Evolutionary conservation across 64 coral and sea anemone genomes (phyloP).

Genomic region (Pocillopora damicornis): DNA sequence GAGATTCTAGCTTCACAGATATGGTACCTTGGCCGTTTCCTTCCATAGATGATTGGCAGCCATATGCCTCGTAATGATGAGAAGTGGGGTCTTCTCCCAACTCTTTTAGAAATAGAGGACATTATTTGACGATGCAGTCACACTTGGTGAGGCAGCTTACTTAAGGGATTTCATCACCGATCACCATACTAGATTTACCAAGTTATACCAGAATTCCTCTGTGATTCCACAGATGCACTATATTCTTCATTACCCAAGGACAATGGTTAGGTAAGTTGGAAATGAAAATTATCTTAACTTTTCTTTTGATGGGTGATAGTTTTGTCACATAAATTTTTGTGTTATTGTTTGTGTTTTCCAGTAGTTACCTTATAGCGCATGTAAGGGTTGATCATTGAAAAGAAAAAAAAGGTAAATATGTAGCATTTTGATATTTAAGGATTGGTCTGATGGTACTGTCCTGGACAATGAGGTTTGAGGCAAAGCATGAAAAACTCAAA

Average conservation of each 20-base stretch:
- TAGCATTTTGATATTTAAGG: slow-evolving; percentile 27
- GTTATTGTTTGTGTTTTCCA: too few relatives aligned
- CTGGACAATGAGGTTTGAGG: slow-evolving; percentile 82
- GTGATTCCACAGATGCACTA: slow-evolving; percentile 68
- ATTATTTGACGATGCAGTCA: neutral
- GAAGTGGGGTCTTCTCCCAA: slow-evolving; percentile 46
- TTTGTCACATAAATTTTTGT: too few relatives aligned
- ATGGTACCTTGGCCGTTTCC: slow-evolving; percentile 39
- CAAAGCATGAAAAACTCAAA: slow-evolving; percentile 59
- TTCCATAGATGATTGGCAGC: slow-evolving; percentile 39
- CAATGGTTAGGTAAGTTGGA: slow-evolving; percentile 37
- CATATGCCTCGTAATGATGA: slow-evolving; percentile 63
- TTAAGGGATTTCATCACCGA: slow-evolving; percentile 38
- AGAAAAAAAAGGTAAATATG: too few relatives aligned
- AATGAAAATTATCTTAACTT: too few relatives aligned
- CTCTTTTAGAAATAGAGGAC: slow-evolving; percentile 17
- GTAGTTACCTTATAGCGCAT: too few relatives aligned
- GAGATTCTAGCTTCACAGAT: neutral
- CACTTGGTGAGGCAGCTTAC: slow-evolving; percentile 31
- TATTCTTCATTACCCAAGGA: slow-evolving; percentile 53
- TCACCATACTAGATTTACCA: slow-evolving; percentile 3
- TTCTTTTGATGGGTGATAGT: too few relatives aligned
- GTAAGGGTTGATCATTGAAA: too few relatives aligned
- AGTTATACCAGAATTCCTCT: neutral
- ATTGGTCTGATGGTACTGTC: slow-evolving; percentile 69